Evolutionary conservation across 2,888 invertebrate species (phyloP).

Genomic region (Sialis fuliginosa): DNA sequence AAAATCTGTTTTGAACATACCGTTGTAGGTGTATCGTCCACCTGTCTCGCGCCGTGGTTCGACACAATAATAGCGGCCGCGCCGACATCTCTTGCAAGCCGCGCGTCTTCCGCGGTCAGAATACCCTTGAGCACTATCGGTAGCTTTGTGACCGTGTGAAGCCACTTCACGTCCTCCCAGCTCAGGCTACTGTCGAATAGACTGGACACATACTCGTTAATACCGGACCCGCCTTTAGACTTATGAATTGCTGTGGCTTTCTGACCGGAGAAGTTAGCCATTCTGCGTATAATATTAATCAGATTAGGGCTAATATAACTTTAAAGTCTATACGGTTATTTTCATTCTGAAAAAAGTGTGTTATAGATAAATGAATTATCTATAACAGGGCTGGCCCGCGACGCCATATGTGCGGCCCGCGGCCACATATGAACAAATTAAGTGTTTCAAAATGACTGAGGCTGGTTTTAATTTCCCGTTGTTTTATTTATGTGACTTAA

Average conservation of each 20-base stretch:
- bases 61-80: slow-evolving; percentile 74
- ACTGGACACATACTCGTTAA: slow-evolving; percentile 57
- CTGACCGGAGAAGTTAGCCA: slow-evolving; percentile 62
- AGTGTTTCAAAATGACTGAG: too few relatives aligned
- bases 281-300: slow-evolving; percentile 25
- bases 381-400: too few relatives aligned
- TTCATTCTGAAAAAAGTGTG: too few relatives aligned
- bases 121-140: slow-evolving; percentile 80
- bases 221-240: slow-evolving; percentile 45
- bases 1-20: slow-evolving; percentile 26
- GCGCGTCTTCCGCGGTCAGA: slow-evolving; percentile 71
- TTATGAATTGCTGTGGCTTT: slow-evolving; percentile 26
- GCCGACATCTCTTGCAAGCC: slow-evolving; percentile 52
- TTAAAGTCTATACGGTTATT: too few relatives aligned
- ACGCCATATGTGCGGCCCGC: too few relatives aligned
- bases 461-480: too few relatives aligned
- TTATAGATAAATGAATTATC: too few relatives aligned
- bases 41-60: slow-evolving; percentile 84
- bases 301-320: background rate
- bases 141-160: slow-evolving; percentile 56
- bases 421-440: too few relatives aligned
- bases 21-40: slow-evolving; percentile 70
- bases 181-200: slow-evolving; percentile 66
- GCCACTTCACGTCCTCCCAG: slow-evolving; percentile 80
- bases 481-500: too few relatives aligned